phyloP scores from a whole-genome alignment of 2,113 vertebrate species.

The Limnothrissa miodon region DNA sequence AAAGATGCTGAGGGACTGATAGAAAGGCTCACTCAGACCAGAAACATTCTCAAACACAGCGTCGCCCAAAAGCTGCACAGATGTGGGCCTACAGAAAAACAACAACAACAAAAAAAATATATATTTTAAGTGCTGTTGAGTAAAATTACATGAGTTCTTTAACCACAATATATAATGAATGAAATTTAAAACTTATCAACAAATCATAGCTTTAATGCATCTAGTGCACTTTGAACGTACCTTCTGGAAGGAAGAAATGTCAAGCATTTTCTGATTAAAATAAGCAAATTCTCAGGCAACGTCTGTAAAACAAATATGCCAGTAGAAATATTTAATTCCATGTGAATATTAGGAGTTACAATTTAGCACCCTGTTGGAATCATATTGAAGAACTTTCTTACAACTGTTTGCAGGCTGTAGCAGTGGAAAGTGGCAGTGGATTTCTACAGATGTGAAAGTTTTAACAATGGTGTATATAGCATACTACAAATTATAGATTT shows the following conservation, averaged over 20 bases:
- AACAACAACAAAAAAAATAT: too few relatives aligned
- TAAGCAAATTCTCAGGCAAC: conserved; percentile 77
- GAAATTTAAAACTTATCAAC: background rate
- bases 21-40: conserved; percentile 73
- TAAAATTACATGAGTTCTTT: background rate
- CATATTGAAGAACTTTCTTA: too few relatives aligned
- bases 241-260: conserved; percentile 90
- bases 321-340: background rate
- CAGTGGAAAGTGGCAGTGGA: too few relatives aligned
- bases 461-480: too few relatives aligned
- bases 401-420: too few relatives aligned
- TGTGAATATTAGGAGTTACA: too few relatives aligned
- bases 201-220: background rate
- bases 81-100: conserved; percentile 78
- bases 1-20: conserved; percentile 82
- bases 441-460: too few relatives aligned
- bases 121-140: background rate
- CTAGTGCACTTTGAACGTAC: conserved; percentile 59
- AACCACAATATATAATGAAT: background rate
- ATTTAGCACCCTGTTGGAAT: too few relatives aligned
- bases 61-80: conserved; percentile 80
- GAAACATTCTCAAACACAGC: conserved; percentile 79
- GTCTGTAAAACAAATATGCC: conserved; percentile 64
- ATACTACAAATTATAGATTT: too few relatives aligned
- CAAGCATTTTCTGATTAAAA: conserved; percentile 89